Conservation (phyloP, 2,888 invertebrate species). For the Lamproptera curius region DNA sequence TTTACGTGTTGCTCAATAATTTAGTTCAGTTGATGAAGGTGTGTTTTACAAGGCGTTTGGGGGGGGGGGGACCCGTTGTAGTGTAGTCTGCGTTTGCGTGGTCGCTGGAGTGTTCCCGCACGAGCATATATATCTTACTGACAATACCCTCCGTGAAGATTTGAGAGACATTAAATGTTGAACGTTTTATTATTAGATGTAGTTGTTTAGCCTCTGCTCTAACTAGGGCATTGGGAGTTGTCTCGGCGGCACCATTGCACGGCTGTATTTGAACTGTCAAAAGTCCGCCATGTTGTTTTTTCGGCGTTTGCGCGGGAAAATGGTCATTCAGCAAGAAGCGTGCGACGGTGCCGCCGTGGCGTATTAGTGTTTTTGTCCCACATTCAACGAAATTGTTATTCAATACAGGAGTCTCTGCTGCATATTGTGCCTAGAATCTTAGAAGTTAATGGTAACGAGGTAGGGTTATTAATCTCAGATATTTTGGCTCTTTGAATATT, state of each 20-base stretch:
- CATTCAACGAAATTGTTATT: constrained; percentile 76
- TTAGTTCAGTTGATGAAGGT: constrained; percentile 74
- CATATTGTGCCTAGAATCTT: constrained; percentile 80
- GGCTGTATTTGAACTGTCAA: constrained; percentile 50
- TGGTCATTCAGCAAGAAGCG: constrained; percentile 46
- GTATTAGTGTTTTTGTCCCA: constrained; percentile 59
- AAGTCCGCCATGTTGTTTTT: constrained; percentile 10
- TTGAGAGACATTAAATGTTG: constrained; percentile 60
- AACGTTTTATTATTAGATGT: constrained; percentile 68
- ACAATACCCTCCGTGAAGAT: constrained; percentile 75
- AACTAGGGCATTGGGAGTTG: constrained; percentile 57
- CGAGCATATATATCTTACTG: constrained; percentile 64
- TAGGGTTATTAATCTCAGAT: constrained; percentile 78
- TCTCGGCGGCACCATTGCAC: constrained; percentile 52
- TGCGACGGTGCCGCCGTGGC: constrained; percentile 63
- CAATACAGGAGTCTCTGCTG: constrained; percentile 78
- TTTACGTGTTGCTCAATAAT: constrained; percentile 73
- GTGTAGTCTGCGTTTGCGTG: constrained; percentile 63
- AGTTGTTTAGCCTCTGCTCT: constrained; percentile 64
- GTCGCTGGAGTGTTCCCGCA: constrained; percentile 52
- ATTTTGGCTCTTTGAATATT: constrained; percentile 78
- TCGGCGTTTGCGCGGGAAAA: neutral
- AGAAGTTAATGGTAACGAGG: constrained; percentile 78
- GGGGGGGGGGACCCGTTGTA: too few species aligned
- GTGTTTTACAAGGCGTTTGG: too few species aligned